Base-by-base conservation (phyloP, 2,113 vertebrate species). In the Lophura nycthemera region DNA sequence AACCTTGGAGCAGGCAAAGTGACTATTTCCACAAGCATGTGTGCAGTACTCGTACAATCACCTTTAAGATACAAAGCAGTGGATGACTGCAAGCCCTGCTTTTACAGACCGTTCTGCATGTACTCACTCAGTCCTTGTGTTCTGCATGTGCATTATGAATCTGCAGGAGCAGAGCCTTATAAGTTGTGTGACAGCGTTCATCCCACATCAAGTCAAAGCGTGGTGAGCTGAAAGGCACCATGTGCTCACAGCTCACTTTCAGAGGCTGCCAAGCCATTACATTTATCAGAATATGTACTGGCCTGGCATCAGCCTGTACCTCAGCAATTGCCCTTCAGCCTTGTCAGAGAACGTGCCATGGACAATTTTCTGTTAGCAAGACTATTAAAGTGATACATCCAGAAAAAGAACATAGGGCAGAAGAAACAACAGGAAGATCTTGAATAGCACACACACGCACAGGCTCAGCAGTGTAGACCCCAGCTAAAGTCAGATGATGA, bases 1-100 rank as follows among this genome's bases (percentile, higher is more conserved):
- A 94, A 86, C 84, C 85, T 83, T 47, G 67, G 50, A 89, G 90
- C 77, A 84, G 86, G 94, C 40, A 63, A 85, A 89, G 77, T 78
- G 63, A 92, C 59, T 82, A 82, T 69, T 67, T 36, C 72, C 50
- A 78, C 42, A 84, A 70, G 64, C 0, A 0, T 42, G 36, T 27
- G 64, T 63, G n/a, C 2, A 13, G 79, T 48, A 69, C 22, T 77
- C 30, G 52, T 75, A 65, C 34, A 20, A n/a, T 12, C 56, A 65
- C 52, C 52, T 88, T 64, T 38, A 24, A 30, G 69, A 52, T 30
- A 54, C 27, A 65, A 71, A 83, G 18, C n/a, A 17, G 52, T 52
- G 65, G 32, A 43, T 83, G 61, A 73, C 60, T 2, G 16, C 0
- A 1, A 83, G 40, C 24, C n/a, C 36, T 54, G 77, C 77, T 79